A percentile compares a stretch with the other conserved stretches of the same genome.
Evolutionary conservation across 2,113 vertebrate species (phyloP).

Genomic region (Ciconia stormi): DNA sequence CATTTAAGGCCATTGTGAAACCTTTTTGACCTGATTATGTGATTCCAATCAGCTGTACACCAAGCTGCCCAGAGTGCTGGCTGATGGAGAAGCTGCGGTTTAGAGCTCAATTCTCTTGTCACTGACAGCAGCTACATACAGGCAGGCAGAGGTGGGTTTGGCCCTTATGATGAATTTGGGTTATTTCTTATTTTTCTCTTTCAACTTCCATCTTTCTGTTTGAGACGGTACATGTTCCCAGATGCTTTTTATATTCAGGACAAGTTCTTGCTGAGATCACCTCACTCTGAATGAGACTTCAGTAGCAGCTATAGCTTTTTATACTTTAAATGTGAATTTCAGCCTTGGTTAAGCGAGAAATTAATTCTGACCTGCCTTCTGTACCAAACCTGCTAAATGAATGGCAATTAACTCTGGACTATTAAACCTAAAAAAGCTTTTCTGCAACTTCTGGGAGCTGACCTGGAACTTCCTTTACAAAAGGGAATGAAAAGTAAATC

Average conservation of each 20-base stretch:
- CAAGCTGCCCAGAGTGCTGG: background rate
- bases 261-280: background rate
- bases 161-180: background rate
- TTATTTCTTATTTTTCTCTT: slow-evolving; percentile 4
- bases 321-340: slow-evolving; percentile 32
- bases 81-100: background rate
- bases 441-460: slow-evolving; percentile 58
- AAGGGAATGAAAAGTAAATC: slow-evolving; percentile 32
- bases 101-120: background rate
- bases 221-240: background rate
- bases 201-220: background rate
- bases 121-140: background rate
- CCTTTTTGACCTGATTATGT: background rate
- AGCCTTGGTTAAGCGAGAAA: slow-evolving; percentile 23
- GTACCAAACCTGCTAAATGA: slow-evolving; percentile 51
- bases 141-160: background rate
- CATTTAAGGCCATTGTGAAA: background rate
- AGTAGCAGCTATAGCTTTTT: slow-evolving; percentile 8
- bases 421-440: slow-evolving; percentile 66
- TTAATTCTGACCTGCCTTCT: slow-evolving; percentile 35
- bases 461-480: slow-evolving; percentile 56
- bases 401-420: slow-evolving; percentile 65
- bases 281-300: background rate
- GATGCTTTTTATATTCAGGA: slow-evolving; percentile 21
- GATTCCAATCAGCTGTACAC: background rate